These are phyloP conservation scores for Podabrus alpinus DNA, from an alignment of 2,888 invertebrate genomes.

Conservation along the genomic window DNA sequence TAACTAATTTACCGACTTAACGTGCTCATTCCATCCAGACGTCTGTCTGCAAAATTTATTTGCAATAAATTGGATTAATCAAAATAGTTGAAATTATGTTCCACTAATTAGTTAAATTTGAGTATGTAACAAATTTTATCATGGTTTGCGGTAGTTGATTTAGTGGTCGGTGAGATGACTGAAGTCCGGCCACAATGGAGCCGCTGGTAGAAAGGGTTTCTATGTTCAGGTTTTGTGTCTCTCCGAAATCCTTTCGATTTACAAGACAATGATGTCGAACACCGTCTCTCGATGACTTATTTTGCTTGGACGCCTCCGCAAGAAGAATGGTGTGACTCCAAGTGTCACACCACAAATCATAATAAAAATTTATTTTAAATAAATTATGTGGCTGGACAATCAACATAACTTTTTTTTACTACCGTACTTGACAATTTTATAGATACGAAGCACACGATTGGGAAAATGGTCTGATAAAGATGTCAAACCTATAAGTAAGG, in stretches of 20 bases:
- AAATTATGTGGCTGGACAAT: background rate
- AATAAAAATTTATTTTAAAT: background rate
- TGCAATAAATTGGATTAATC: background rate
- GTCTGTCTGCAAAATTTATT: background rate
- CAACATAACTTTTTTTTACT: background rate
- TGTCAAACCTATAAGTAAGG: conserved; percentile 15
- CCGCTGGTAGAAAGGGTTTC: conserved; percentile 56
- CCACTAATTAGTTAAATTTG: background rate
- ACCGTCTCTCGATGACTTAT: conserved; percentile 31
- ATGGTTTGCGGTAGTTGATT: conserved; percentile 32
- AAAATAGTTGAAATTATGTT: background rate
- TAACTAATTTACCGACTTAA: background rate
- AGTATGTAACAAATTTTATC: conserved; percentile 50
- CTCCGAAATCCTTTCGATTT: conserved; percentile 36
- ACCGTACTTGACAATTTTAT: background rate
- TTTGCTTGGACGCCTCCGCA: conserved; percentile 14
- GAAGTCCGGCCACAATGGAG: conserved; percentile 51
- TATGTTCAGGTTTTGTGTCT: conserved; percentile 53
- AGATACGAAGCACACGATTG: background rate
- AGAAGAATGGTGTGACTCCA: background rate
- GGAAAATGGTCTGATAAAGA: conserved; percentile 18
- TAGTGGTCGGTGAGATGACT: conserved; percentile 25
- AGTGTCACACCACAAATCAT: background rate
- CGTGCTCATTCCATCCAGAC: background rate
- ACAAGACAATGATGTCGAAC: conserved; percentile 41